A percentile compares a stretch with the other conserved stretches of the same genome.
Evolutionary conservation across 2,888 invertebrate species (phyloP).

Genomic region (Alentia gelatinosa): DNA sequence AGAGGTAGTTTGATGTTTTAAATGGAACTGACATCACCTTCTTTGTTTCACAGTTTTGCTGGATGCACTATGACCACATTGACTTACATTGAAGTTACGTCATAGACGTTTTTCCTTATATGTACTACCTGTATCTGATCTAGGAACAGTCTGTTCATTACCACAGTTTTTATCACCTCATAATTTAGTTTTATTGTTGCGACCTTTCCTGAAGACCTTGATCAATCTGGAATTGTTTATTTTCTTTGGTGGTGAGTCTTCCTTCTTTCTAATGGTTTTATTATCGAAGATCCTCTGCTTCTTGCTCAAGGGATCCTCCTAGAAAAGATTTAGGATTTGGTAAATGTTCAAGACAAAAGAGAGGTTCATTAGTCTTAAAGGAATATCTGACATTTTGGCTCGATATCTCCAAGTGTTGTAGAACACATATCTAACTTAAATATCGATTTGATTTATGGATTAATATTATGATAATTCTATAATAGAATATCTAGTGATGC

Average conservation of each 20-base stretch:
- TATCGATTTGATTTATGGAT: too few species aligned
- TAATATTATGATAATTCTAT: too few species aligned
- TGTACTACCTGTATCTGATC: not conserved
- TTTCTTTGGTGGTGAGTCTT: not conserved
- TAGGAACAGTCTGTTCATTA: not conserved
- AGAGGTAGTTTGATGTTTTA: not conserved
- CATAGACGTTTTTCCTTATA: not conserved
- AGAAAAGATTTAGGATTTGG: too few species aligned
- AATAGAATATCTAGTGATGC: too few species aligned
- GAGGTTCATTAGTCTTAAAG: too few species aligned
- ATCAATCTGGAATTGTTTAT: not conserved
- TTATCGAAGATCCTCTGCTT: conserved; percentile 16
- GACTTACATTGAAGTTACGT: not conserved
- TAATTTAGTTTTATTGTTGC: not conserved
- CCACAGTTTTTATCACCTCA: not conserved
- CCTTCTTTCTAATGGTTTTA: conserved; percentile 12
- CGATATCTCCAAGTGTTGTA: too few species aligned
- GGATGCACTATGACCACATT: not conserved
- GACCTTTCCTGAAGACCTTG: not conserved
- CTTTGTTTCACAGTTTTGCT: not conserved
- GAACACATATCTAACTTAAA: too few species aligned
- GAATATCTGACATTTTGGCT: too few species aligned
- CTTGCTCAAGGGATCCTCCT: not conserved
- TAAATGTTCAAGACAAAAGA: too few species aligned
- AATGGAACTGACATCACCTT: conserved; percentile 21